Base-by-base conservation (phyloP, 2,797 vertebrate genomes). In the Scolopax rusticola region DNA sequence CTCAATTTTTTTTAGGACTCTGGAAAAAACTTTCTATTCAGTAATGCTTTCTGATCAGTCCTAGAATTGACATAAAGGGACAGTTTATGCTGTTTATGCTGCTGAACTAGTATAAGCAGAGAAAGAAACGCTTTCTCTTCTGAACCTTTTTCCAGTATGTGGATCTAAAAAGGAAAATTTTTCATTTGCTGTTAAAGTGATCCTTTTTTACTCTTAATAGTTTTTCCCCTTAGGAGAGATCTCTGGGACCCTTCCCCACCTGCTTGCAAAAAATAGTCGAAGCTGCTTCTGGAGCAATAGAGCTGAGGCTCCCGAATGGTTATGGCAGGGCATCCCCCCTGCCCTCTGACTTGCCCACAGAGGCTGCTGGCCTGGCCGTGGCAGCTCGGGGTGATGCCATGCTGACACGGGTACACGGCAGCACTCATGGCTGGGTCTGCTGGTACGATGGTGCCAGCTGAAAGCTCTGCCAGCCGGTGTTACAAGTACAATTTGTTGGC, bases 331-430 rank as follows among this genome's bases (percentile, higher is more conserved):
- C 50, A 7, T 56, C 30, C 28, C 28, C 30, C 30, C 13, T 20
- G 64, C 45, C 45, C 60, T 27, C 40, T 18, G 54, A 4, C 47
- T 21, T 11, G 9, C 0, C 6, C 2, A 0, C 2, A 17, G 8
- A 3, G 5, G 1, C 32, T 3, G 43, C 61, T n/a, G 69, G 56
- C 1, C 1, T 11, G 6, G 87, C 60, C 25, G 47, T 10, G 59
- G 4, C 14, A 16, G 65, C 60, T 14, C 5, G 1, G 64, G 11
- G 27, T 1, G 45, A 13, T 17, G n/a, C 43, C 8, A 2, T 1
- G 2, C 53, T 15, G 32, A 2, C 43, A 16, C 0, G 2, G 33
- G 25, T 3, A 15, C 27, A 1, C 2, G 11, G 41, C 81, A 14
- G n/a, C 2, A 60, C 76, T 21, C 3, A 2, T 3, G 67, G 32